Base-by-base conservation (phyloP, 2,888 invertebrate species). In the Ypsolopha sequella region DNA sequence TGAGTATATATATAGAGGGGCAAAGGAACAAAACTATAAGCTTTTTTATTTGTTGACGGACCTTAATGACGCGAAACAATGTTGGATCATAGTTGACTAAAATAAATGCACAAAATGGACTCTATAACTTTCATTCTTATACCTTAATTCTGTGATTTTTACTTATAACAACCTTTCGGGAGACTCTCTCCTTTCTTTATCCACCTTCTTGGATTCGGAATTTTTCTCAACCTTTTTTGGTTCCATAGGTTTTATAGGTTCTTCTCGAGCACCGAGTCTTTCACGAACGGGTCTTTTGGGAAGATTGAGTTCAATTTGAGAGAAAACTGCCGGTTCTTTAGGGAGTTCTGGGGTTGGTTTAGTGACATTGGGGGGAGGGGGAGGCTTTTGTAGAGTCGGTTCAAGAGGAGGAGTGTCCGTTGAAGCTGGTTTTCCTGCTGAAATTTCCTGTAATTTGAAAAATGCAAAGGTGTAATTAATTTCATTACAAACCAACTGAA, bases 231-330 rank as follows among this genome's bases (percentile, higher is more conserved):
- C 24, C 24, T 24, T 24, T 24, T 24, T 24, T 24, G 24, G 24
- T 24, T 24, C 24, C 24, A 24, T 24, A 24, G 24, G 24, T 24
- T 54, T 50, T 52, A 65, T 71, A 57, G 68, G 53, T 52, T 68
- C 65, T 51, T 76, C 73, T 2, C 74, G 64, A 9, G 62, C 63
- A 6, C 86, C 86, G 2, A 87, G 71, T 53, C 87, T 72, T 55
- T 87, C 86, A 52, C 87, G 72, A 1, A 86, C 60, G 1, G 87
- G 80, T 53, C 87, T 75, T 65, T 87, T 87, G 10, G 87, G 87
- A 7, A 87, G 73, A 52, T 82, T 80, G 24, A 87, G 65, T 60
- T 87, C 87, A 57, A 87, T 86, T 54, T 81, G 84, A 0, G 85
- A 86, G 34, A 87, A 62, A 1, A 65, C 69, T 55, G 81, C 80